Evolutionary conservation across 2,113 vertebrate species (phyloP).

Genomic region (Empidonax traillii): DNA sequence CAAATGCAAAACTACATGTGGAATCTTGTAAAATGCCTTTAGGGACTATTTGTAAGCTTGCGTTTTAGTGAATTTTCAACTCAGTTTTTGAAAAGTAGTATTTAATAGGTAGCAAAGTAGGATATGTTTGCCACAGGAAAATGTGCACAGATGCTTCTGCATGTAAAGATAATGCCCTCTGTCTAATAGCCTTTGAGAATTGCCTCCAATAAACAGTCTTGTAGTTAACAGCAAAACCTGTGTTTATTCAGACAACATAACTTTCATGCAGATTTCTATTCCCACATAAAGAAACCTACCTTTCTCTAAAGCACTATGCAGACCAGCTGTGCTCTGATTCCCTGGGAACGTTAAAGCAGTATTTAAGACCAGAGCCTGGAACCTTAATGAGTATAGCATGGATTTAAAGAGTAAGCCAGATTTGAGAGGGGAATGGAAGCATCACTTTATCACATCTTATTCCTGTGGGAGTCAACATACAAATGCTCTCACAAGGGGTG

Average conservation of each 20-base stretch:
- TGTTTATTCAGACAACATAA: not conserved
- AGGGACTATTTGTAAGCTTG: not conserved
- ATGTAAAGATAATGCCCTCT: not conserved
- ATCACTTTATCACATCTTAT: not conserved
- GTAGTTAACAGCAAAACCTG: not conserved
- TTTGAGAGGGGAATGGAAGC: not conserved
- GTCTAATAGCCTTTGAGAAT: not conserved
- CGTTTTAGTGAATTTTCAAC: not conserved
- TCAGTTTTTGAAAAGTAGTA: not conserved
- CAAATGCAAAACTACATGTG: not conserved
- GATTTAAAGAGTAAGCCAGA: not conserved
- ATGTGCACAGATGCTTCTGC: not conserved
- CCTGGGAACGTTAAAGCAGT: not conserved
- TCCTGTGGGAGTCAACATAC: not conserved
- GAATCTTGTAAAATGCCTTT: not conserved
- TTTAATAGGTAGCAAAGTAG: not conserved
- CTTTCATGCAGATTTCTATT: not conserved
- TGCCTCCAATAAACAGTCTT: not conserved
- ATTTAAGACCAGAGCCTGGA: not conserved
- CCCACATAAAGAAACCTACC: not conserved
- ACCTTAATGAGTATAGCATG: not conserved
- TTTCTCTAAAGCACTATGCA: not conserved
- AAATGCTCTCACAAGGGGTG: not conserved
- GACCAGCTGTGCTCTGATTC: not conserved
- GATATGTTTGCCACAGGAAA: not conserved